Evolutionary conservation across 1,140 invertebrate genomes (phyloP).

Genomic region (Lasaia peninsularis): DNA sequence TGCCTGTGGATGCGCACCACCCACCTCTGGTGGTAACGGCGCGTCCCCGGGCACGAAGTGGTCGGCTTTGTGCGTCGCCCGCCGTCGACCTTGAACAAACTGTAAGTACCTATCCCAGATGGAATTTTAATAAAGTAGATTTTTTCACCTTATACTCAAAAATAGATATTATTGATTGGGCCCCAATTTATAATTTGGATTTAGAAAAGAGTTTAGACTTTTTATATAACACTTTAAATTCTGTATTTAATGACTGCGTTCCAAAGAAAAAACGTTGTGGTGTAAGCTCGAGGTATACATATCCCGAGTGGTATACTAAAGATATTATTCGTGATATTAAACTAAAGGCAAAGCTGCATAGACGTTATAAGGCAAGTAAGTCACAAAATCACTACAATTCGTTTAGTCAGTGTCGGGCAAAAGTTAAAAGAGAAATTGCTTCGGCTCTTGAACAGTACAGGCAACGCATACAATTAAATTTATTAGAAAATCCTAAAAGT

Average conservation of each 20-base stretch:
- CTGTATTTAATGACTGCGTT: neutral
- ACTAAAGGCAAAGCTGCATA: slow-evolving; percentile 15
- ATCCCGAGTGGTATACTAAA: slow-evolving; percentile 21
- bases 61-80: too few species aligned
- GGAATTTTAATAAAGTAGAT: neutral
- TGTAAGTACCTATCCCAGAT: neutral
- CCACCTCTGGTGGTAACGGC: slow-evolving; percentile 14
- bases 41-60: neutral
- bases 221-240: neutral
- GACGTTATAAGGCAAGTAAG: slow-evolving; percentile 9
- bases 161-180: slow-evolving; percentile 11
- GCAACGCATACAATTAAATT: neutral
- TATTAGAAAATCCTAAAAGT: too few species aligned
- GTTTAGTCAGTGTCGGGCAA: slow-evolving; percentile 17
- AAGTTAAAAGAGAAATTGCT: slow-evolving; percentile 22
- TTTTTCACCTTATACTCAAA: neutral
- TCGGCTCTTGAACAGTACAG: slow-evolving; percentile 21
- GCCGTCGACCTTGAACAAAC: neutral
- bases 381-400: neutral
- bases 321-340: slow-evolving; percentile 19
- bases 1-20: slow-evolving; percentile 19
- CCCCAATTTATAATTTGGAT: slow-evolving; percentile 11
- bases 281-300: neutral
- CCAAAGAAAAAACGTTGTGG: neutral
- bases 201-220: neutral